phyloP scores from a whole-genome alignment of 1,140 invertebrate genomes.

The Drosophila nigromelanica region DNA sequence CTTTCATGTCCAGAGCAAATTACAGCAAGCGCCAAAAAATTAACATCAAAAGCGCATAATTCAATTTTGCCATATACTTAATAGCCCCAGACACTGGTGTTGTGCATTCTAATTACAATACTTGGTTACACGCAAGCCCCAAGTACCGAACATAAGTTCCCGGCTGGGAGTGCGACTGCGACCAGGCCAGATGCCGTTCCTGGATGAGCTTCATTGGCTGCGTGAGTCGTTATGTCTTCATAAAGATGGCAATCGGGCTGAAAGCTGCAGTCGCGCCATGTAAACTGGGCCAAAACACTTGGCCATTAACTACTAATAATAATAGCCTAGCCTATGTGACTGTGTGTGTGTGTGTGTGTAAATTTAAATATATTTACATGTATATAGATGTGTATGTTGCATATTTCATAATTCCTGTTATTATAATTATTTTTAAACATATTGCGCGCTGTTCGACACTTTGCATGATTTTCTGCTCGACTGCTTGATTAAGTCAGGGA shows the following conservation, averaged over 20 bases:
- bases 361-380: not conserved
- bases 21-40: constrained; percentile 49
- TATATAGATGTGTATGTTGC: not conserved
- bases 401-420: constrained; percentile 63
- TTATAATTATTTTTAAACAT: constrained; percentile 80
- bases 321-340: constrained; percentile 38
- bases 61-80: constrained; percentile 38
- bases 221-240: constrained; percentile 75
- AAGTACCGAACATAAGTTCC: not conserved
- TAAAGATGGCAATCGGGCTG: constrained; percentile 74
- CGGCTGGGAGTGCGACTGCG: not conserved
- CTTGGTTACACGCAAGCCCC: constrained; percentile 30
- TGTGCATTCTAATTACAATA: constrained; percentile 68
- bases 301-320: constrained; percentile 63
- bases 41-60: constrained; percentile 58
- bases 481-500: constrained; percentile 50
- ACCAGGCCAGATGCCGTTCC: constrained; percentile 3
- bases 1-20: constrained; percentile 39
- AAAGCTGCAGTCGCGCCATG: constrained; percentile 48
- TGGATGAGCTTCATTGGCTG: constrained; percentile 36
- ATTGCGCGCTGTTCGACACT: constrained; percentile 67
- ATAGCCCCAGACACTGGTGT: constrained; percentile 38
- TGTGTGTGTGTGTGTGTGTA: not conserved
- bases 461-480: constrained; percentile 77
- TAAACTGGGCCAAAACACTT: constrained; percentile 73